phyloP scores from a whole-genome alignment of 2,797 vertebrate genomes.

The Amazona finschi region DNA sequence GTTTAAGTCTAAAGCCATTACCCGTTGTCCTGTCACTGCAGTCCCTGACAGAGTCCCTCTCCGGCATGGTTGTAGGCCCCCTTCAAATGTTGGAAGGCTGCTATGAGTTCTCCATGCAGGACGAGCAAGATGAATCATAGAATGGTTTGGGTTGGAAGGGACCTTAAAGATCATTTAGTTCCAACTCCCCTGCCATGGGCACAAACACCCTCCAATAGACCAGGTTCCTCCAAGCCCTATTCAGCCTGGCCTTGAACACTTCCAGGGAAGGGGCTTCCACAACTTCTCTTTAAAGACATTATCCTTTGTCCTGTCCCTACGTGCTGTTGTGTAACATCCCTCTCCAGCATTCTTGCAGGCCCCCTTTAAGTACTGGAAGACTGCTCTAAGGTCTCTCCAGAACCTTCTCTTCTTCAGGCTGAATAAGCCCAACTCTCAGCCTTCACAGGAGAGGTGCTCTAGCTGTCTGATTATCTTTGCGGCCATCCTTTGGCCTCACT shows the following conservation, averaged over 20 bases:
- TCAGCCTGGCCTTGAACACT: neutral
- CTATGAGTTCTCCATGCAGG: neutral
- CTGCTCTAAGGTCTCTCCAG: neutral
- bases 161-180: neutral
- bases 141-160: neutral
- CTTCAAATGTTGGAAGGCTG: neutral
- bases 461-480: neutral
- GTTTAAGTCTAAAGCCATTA: neutral
- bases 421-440: too few relatives aligned
- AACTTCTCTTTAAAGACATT: neutral
- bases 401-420: neutral
- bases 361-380: neutral
- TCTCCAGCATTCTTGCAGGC: neutral
- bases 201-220: neutral
- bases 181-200: neutral
- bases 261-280: neutral
- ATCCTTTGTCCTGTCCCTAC: neutral
- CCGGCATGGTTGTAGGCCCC: neutral
- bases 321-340: neutral
- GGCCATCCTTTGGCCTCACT: neutral
- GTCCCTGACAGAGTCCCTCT: neutral
- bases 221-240: neutral
- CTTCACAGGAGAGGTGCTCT: neutral
- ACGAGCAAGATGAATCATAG: neutral
- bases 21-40: too few relatives aligned